Conservation (phyloP, 1,140 invertebrate species). For the Aphidius ervi region DNA sequence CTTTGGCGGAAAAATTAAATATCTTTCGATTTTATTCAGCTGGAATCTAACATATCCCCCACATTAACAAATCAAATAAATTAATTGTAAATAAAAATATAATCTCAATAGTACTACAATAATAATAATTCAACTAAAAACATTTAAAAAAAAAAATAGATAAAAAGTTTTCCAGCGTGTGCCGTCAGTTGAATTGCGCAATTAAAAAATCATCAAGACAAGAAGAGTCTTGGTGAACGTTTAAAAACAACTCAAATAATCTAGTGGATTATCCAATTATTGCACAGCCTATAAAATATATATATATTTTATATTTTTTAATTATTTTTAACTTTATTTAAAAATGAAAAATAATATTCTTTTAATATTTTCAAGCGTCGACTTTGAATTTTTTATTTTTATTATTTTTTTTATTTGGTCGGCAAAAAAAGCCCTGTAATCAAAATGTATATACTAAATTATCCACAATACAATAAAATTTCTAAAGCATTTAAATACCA, state of each 20-base stretch:
- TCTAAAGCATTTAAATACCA: too few relatives aligned
- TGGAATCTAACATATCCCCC: constrained; percentile 13
- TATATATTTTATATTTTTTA: not conserved
- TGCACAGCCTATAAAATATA: not conserved
- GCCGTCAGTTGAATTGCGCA: constrained; percentile 12
- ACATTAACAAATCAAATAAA: not conserved
- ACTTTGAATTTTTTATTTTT: too few relatives aligned
- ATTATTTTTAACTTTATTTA: not conserved
- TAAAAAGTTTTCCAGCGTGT: constrained; percentile 12
- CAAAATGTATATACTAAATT: too few relatives aligned
- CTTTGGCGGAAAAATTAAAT: constrained; percentile 36
- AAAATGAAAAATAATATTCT: too few relatives aligned
- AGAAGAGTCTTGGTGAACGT: not conserved
- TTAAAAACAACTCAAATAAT: constrained; percentile 13
- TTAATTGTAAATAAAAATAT: not conserved
- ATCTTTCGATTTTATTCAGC: constrained; percentile 12
- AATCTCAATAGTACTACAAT: not conserved
- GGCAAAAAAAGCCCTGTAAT: too few relatives aligned
- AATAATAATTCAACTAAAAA: too few relatives aligned
- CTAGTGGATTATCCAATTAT: constrained; percentile 13
- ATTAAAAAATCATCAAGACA: constrained; percentile 13
- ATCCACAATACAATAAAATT: too few relatives aligned
- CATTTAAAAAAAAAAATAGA: constrained; percentile 1
- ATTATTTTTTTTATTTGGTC: too few relatives aligned
- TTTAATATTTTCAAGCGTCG: too few relatives aligned